These are phyloP conservation scores for Vireo altiloquus DNA, from an alignment of 2,113 vertebrate genomes.

Conservation along the genomic window DNA sequence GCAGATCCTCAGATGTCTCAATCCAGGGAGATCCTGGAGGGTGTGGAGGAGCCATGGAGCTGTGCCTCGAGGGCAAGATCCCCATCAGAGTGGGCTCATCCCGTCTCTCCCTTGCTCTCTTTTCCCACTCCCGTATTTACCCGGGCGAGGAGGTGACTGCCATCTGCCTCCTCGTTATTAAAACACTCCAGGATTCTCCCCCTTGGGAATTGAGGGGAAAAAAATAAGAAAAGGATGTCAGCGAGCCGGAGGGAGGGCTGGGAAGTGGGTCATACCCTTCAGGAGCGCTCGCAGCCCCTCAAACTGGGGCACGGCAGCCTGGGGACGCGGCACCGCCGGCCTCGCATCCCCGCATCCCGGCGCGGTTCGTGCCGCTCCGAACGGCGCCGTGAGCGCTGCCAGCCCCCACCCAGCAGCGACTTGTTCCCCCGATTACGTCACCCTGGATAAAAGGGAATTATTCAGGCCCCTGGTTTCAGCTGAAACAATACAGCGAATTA, in stretches of 20 bases:
- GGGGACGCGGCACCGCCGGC: background rate
- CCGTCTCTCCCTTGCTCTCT: background rate
- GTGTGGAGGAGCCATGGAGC: background rate
- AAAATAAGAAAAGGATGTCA: slow-evolving; percentile 36
- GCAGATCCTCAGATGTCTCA: background rate
- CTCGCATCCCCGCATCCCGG: background rate
- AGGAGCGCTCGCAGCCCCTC: slow-evolving; percentile 22
- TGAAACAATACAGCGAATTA: slow-evolving; percentile 63
- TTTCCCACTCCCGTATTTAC: background rate
- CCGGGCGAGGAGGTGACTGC: slow-evolving; percentile 23
- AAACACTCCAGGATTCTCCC: slow-evolving; percentile 44
- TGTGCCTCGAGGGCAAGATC: background rate
- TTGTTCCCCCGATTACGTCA: slow-evolving; percentile 49
- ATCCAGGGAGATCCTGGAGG: background rate
- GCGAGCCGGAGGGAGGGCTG: background rate
- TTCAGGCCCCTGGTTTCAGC: slow-evolving; percentile 43
- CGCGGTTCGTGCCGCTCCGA: background rate
- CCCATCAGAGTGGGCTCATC: background rate
- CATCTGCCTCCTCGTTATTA: slow-evolving; percentile 50
- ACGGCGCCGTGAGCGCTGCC: background rate
- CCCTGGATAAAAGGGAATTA: slow-evolving; percentile 55
- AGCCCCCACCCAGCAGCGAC: slow-evolving; percentile 25
- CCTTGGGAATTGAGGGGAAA: background rate
- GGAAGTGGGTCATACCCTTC: slow-evolving; percentile 50
- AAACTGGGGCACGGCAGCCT: slow-evolving; percentile 16